Conservation (phyloP, 2,113 vertebrate genomes). For the Oenanthe melanoleuca region DNA sequence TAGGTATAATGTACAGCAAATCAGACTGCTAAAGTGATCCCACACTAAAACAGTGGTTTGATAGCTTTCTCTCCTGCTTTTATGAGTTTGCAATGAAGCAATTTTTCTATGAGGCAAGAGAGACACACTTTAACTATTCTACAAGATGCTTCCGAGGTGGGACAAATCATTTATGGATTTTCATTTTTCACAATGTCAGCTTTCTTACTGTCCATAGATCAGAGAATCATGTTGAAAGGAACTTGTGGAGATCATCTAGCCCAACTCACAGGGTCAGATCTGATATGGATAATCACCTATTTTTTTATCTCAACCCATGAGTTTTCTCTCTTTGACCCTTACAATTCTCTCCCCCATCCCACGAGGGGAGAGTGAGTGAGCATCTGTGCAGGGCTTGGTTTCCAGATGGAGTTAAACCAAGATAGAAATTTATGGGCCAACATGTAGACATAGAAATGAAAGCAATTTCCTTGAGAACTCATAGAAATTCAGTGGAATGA, state of each 20-base stretch:
- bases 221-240: background rate
- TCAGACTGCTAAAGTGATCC: constrained; percentile 5
- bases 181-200: background rate
- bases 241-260: background rate
- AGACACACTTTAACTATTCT: background rate
- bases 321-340: background rate
- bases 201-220: background rate
- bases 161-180: background rate
- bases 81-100: background rate
- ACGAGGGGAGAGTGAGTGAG: background rate
- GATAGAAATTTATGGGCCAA: background rate
- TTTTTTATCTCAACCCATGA: background rate
- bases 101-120: background rate
- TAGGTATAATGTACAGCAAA: background rate
- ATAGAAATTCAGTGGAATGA: background rate
- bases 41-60: background rate
- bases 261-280: background rate
- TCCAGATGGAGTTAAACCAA: background rate
- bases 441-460: background rate
- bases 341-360: background rate
- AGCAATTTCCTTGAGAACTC: background rate
- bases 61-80: constrained; percentile 1
- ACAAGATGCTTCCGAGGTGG: background rate
- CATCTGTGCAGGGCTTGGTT: background rate
- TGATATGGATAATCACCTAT: background rate